phyloP scores from a whole-genome alignment of 2,888 invertebrate genomes.

The Callimorpha dominula region DNA sequence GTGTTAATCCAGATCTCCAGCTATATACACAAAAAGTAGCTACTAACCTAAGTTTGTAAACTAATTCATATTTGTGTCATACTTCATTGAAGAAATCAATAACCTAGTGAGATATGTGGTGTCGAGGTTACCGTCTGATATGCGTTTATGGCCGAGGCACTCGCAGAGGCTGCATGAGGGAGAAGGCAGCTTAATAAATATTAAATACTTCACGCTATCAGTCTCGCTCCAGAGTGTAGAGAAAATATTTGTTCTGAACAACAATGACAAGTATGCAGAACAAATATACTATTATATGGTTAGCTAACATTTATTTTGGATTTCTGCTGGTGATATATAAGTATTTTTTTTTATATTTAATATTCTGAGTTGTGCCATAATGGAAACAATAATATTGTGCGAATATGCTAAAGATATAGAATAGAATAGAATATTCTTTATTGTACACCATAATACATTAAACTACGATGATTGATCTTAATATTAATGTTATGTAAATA shows the following conservation, averaged over 20 bases:
- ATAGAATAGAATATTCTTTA: no score
- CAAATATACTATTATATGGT: not conserved
- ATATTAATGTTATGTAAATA: no score
- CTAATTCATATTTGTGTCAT: not conserved
- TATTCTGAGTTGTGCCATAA: not conserved
- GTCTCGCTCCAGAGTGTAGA: not conserved
- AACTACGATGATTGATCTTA: no score
- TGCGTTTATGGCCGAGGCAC: not conserved
- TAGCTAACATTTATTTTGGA: not conserved
- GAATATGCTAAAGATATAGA: no score
- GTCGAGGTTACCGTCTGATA: not conserved
- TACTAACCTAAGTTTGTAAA: no score
- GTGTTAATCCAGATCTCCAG: no score
- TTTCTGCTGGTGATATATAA: not conserved
- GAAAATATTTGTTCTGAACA: constrained; percentile 7
- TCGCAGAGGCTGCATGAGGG: not conserved
- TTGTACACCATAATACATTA: no score
- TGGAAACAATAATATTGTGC: no score
- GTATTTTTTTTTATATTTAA: not conserved
- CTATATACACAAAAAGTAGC: no score
- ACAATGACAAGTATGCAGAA: not conserved
- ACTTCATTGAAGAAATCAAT: not conserved
- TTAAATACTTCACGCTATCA: constrained; percentile 11
- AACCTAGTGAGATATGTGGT: not conserved
- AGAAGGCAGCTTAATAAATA: constrained; percentile 3